Evolutionary conservation across 2,888 invertebrate species (phyloP).

Genomic region (Cephalotes varians): DNA sequence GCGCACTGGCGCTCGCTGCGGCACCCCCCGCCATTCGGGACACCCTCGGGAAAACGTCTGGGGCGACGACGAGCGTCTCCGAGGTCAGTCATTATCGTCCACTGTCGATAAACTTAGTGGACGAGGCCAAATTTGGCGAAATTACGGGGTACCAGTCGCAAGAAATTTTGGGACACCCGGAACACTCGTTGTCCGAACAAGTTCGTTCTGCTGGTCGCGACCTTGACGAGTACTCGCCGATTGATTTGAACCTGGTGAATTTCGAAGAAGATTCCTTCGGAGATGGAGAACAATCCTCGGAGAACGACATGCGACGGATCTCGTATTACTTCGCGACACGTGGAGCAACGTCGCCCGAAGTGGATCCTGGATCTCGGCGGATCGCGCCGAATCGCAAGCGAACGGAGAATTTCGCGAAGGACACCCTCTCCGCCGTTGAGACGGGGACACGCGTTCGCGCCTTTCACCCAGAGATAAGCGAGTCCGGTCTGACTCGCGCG

Average conservation of each 20-base stretch:
- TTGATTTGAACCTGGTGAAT: not conserved
- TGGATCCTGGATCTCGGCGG: not conserved
- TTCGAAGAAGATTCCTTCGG: not conserved
- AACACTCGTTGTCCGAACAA: constrained; percentile 18
- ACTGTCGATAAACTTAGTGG: constrained; percentile 59
- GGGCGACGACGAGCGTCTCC: constrained; percentile 60
- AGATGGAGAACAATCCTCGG: not conserved
- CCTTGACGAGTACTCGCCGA: constrained; percentile 34
- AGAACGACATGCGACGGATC: constrained; percentile 20
- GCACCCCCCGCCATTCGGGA: constrained; percentile 81
- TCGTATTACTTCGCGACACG: not conserved
- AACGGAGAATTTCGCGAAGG: not conserved
- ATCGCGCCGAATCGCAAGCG: not conserved
- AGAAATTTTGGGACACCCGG: not conserved
- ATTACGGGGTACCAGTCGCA: not conserved
- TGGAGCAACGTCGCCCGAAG: constrained; percentile 1
- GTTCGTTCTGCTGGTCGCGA: constrained; percentile 8
- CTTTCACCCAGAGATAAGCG: constrained; percentile 56
- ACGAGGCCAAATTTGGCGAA: not conserved
- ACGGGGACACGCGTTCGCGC: not conserved
- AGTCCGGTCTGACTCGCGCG: constrained; percentile 58
- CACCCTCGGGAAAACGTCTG: constrained; percentile 64
- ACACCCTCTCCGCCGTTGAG: not conserved
- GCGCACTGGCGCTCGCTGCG: constrained; percentile 80
- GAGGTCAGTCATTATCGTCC: constrained; percentile 59